Percentiles rank a stretch among this genome's conserved stretches.
Evolutionary conservation across 2,888 invertebrate species (phyloP).

Genomic region (Lepeophtheirus nordmannii): DNA sequence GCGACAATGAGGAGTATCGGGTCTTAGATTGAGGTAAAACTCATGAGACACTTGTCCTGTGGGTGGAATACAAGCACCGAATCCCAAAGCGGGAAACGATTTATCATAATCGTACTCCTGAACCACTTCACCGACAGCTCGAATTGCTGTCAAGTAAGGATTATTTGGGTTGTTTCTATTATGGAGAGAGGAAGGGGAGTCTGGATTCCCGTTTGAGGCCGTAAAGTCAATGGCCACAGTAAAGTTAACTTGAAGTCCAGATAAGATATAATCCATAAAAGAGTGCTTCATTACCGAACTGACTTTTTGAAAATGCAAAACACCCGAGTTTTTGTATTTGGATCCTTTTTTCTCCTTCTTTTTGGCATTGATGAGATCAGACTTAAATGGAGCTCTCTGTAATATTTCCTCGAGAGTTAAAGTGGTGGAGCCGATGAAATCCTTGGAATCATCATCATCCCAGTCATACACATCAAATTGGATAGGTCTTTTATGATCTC

Average conservation of each 20-base stretch:
- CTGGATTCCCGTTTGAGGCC: constrained; percentile 33
- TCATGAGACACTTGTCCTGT: constrained; percentile 39
- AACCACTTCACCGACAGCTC: constrained; percentile 37
- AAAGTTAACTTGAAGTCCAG: constrained; percentile 35
- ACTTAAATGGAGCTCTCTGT: constrained; percentile 30
- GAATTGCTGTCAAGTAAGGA: constrained; percentile 37
- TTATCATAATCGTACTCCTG: constrained; percentile 33
- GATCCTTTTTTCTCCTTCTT: constrained; percentile 38
- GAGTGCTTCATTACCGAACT: constrained; percentile 28
- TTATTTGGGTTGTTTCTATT: constrained; percentile 33
- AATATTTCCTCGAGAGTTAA: constrained; percentile 34
- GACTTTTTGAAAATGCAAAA: constrained; percentile 33
- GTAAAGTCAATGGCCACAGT: constrained; percentile 34
- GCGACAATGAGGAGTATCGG: constrained; percentile 36
- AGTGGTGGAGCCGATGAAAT: constrained; percentile 38
- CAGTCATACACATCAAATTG: constrained; percentile 40
- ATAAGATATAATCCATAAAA: constrained; percentile 41
- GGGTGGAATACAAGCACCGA: constrained; percentile 39
- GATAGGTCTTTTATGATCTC: constrained; percentile 37
- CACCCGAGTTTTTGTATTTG: constrained; percentile 39
- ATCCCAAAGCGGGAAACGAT: constrained; percentile 37
- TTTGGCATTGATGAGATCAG: constrained; percentile 36
- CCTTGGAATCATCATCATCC: constrained; percentile 38
- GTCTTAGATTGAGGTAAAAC: constrained; percentile 34
- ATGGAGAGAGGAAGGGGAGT: constrained; percentile 35